phyloP scores from a whole-genome alignment of 1,140 invertebrate species.

The Ceratosolen fusciceps region DNA sequence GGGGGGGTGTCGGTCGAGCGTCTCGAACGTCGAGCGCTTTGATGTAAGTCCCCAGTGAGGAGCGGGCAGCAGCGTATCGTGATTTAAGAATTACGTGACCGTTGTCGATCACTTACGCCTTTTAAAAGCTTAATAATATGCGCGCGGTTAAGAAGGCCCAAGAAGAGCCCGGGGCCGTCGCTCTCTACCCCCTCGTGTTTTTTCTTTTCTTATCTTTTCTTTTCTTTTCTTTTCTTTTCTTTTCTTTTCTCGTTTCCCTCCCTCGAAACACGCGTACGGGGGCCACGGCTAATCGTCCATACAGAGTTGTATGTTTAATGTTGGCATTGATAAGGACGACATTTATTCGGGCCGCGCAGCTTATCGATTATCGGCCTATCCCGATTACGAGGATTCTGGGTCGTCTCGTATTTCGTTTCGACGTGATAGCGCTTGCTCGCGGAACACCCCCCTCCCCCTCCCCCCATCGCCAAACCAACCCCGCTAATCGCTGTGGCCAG shows the following conservation, averaged over 20 bases:
- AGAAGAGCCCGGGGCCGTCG: too few relatives aligned
- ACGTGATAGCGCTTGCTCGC: too few relatives aligned
- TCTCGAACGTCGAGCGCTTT: background rate
- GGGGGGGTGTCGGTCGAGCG: too few relatives aligned
- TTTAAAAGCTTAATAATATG: background rate
- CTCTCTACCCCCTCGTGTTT: too few relatives aligned
- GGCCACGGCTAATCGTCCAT: background rate
- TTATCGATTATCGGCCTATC: conserved; percentile 21
- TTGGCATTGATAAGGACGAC: background rate
- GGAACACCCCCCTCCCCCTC: too few relatives aligned
- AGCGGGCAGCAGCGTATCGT: conserved; percentile 1
- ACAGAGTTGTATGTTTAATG: background rate
- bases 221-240: too few relatives aligned
- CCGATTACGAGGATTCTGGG: too few relatives aligned
- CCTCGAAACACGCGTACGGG: background rate
- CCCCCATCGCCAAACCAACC: too few relatives aligned
- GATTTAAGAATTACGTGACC: conserved; percentile 41
- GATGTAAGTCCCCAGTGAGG: conserved; percentile 31
- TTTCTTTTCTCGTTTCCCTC: background rate
- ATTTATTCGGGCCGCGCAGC: conserved; percentile 8
- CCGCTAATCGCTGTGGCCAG: too few relatives aligned
- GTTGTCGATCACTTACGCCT: conserved; percentile 11
- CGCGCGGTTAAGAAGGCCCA: background rate
- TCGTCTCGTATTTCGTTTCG: too few relatives aligned
- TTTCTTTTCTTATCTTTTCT: too few relatives aligned